Base-by-base conservation (phyloP, 1,140 invertebrate genomes). In the Wasmannia auropunctata region DNA sequence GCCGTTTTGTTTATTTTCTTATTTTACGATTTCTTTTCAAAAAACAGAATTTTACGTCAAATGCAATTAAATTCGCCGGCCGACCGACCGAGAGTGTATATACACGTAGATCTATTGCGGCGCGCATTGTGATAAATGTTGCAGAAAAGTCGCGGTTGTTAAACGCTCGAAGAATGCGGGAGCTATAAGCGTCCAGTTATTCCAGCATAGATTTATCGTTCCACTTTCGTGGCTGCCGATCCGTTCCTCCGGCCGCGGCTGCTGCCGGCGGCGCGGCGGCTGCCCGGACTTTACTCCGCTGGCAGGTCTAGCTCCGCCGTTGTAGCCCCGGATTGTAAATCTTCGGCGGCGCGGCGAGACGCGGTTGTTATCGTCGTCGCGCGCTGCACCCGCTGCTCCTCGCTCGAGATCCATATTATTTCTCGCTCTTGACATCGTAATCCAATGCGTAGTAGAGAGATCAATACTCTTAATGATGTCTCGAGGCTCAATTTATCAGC, bases 121-220 rank as follows among this genome's bases (percentile, higher is more conserved):
- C 25, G 56, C 37, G 54, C 54, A 7, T 14, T 19, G 46, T 34
- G 46, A 77, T 84, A 79, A 90, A 86, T 74, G 37, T 77, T 75
- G 69, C 84, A 67, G 67, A 76, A 63, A 40, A 63, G 28, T 19
- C 72, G 54, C 54, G 69, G 43, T 84, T 77, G 80, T 85, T 89
- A 80, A 56, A n/a, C 25, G 56, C 46, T 67, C 87, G 86, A 87
- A 75, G 86, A 90, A 90, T 90, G 86, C 87, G 65, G 88, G 58
- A 89, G 74, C 75, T 85, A n/a, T n/a, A 90, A 87, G 79, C 88
- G 89, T 89, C 79, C 80, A 75, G 88, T 89, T 88, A 88, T 74
- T 87, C 63, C 22, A 49, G 63, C 80, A 69, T 40, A 88, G 87
- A 88, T 88, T 88, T 88, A 88, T 88, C 87, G 87, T 88, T 88